Evolutionary conservation across 2,113 vertebrate species (phyloP).

Genomic region (Casuarius casuarius): DNA sequence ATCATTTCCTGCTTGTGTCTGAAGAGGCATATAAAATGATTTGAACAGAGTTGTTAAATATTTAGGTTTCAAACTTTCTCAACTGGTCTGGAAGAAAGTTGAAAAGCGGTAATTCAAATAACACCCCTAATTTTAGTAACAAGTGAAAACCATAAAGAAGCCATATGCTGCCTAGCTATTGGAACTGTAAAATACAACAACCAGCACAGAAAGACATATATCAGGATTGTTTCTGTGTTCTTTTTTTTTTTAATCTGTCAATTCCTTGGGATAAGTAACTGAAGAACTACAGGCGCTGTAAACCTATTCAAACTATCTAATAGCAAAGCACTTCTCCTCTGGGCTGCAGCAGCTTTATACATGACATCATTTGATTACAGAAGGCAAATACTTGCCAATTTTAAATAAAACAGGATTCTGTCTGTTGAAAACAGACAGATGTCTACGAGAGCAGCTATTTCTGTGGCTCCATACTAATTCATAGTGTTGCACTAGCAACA

Average conservation of each 20-base stretch:
- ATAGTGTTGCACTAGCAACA: background rate
- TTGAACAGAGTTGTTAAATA: background rate
- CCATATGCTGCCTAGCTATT: background rate
- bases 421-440: conserved; percentile 52
- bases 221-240: background rate
- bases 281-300: conserved; percentile 9
- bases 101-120: background rate
- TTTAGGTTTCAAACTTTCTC: background rate
- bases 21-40: background rate
- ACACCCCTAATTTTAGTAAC: background rate
- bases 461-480: conserved; percentile 11
- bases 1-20: conserved; percentile 12
- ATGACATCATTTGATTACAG: conserved; percentile 52
- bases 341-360: background rate
- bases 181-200: background rate
- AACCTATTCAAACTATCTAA: background rate
- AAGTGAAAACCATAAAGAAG: background rate
- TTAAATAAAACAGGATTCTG: conserved; percentile 37
- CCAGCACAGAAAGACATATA: background rate
- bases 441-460: conserved; percentile 10
- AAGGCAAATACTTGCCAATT: conserved; percentile 36
- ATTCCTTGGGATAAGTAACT: background rate
- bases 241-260: background rate
- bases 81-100: background rate
- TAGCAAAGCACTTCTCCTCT: background rate